Evolutionary conservation across 2,888 invertebrate species (phyloP).

Genomic region (Cheilosia impressa): DNA sequence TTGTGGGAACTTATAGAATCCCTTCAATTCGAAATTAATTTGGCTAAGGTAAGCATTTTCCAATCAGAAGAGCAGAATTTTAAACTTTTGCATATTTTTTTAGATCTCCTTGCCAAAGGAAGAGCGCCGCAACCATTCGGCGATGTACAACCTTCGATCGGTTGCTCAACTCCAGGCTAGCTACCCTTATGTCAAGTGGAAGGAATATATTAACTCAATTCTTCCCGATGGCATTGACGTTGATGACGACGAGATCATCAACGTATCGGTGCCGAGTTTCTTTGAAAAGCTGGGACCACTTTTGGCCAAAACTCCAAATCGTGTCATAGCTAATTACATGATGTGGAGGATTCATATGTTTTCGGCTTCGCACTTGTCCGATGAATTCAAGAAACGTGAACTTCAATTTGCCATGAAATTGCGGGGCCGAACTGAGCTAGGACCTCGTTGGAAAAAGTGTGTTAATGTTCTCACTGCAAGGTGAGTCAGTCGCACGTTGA

Average conservation of each 20-base stretch:
- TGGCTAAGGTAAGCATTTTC: conserved; percentile 92
- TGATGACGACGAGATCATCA: conserved; percentile 89
- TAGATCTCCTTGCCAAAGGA: conserved; percentile 94
- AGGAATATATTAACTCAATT: conserved; percentile 92
- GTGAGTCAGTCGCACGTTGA: conserved; percentile 82
- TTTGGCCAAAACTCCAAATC: conserved; percentile 85
- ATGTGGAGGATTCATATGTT: conserved; percentile 95
- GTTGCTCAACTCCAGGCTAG: conserved; percentile 89
- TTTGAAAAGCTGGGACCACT: conserved; percentile 88
- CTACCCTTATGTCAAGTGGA: conserved; percentile 86
- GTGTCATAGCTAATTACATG: conserved; percentile 94
- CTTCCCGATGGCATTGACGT: conserved; percentile 88
- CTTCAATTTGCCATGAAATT: conserved; percentile 91
- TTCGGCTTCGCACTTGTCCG: conserved; percentile 91
- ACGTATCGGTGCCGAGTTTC: conserved; percentile 93
- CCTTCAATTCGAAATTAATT: conserved; percentile 93
- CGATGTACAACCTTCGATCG: conserved; percentile 95
- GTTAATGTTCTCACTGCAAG: conserved; percentile 91
- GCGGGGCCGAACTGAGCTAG: conserved; percentile 92
- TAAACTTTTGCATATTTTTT: conserved; percentile 29
- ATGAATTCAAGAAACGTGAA: conserved; percentile 90
- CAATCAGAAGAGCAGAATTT: not conserved
- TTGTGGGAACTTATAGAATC: conserved; percentile 90
- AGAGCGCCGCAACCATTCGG: conserved; percentile 94
- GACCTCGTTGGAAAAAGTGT: conserved; percentile 96